Base-by-base conservation (phyloP, 1,140 invertebrate species). In the Drosophila mayri region DNA sequence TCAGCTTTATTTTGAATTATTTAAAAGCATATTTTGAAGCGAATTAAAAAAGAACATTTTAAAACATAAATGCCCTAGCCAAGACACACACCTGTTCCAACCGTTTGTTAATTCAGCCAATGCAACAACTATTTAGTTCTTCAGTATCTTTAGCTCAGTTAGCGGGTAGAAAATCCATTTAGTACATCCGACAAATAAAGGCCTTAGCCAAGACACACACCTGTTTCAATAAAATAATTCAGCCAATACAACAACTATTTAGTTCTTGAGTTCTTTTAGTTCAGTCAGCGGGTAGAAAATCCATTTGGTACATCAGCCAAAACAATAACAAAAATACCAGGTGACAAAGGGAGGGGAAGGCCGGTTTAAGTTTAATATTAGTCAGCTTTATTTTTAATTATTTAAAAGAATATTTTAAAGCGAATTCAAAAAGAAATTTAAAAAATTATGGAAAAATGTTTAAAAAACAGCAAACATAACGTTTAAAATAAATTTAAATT, bases 311-410 rank as follows among this genome's bases (percentile, higher is more conserved):
- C n/a, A n/a, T n/a, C n/a, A n/a, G n/a, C n/a, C n/a, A n/a, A n/a
- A n/a, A n/a, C n/a, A n/a, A n/a, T n/a, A n/a, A n/a, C 22, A 22
- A 22, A 22, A 22, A 22, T 3, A 22, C 22, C 22, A 22, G 22
- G 22, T 3, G 22, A 22, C 1, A 22, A 22, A 22, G 3, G 22
- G 22, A 22, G 3, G 22, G 22, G 22, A 6, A 40, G 65, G 67
- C 68, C 66, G 54, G 68, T 72, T 70, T 67, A 14, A 20, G 44
- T 30, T 41, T 6, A 64, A 16, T 11, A 28, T 49, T 14, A 14
- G 8, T 5, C n/a, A 70, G 66, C 63, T 70, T 54, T 54, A 6
- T 18, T 30, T 1, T 25, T 20, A 32, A 20, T 14, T 3, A 38
- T 7, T 3, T 43, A 50, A 35, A 18, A 49, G 37, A 30, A 16